Conservation (phyloP, 2,888 invertebrate genomes). For the Tetropium fuscum region DNA sequence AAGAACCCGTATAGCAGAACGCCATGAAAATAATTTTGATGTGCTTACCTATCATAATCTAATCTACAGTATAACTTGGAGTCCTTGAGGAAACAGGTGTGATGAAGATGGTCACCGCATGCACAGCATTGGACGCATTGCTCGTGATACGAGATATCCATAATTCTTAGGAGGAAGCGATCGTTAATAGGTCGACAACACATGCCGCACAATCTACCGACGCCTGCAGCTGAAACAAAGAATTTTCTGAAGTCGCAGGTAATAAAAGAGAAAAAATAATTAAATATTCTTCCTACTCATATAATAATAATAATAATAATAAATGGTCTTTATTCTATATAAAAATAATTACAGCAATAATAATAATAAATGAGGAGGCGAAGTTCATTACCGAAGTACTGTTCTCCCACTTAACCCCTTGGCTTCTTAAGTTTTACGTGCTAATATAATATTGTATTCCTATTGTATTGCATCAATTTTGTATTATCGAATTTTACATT, state of each 20-base stretch:
- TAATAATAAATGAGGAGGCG: no score
- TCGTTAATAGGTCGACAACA: conserved; percentile 80
- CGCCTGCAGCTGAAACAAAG: conserved; percentile 55
- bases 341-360: no score
- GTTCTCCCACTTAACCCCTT: no score
- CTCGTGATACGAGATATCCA: conserved; percentile 82
- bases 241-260: neutral
- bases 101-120: conserved; percentile 77
- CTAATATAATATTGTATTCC: no score
- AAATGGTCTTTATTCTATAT: no score
- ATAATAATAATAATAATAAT: no score
- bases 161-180: conserved; percentile 80
- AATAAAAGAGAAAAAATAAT: neutral
- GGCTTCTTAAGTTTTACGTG: no score
- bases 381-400: no score
- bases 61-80: conserved; percentile 81
- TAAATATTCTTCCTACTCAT: no score
- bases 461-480: no score
- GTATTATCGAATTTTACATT: no score
- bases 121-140: conserved; percentile 81
- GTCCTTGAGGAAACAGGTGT: conserved; percentile 82
- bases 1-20: no score
- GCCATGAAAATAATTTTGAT: neutral
- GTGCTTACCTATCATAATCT: conserved; percentile 81
- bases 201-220: conserved; percentile 71